These are phyloP conservation scores for Tanaodytes sp. DNA, from an alignment of 2,888 invertebrate genomes.

Conservation along the genomic window DNA sequence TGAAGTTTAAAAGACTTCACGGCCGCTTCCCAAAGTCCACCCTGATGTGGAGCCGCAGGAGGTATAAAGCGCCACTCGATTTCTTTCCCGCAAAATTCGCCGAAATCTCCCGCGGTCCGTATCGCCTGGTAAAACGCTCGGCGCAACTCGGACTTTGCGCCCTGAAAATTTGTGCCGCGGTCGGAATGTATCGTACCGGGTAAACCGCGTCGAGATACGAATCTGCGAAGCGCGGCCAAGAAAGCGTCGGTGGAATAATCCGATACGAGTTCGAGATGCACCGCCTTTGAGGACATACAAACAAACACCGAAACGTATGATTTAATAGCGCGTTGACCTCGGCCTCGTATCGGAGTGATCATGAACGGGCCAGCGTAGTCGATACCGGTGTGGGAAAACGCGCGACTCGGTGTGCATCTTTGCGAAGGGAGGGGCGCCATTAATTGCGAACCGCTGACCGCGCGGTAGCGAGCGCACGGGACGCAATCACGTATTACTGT, in stretches of 20 bases:
- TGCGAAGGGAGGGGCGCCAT: too few relatives aligned
- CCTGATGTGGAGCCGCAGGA: too few relatives aligned
- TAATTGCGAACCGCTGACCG: too few relatives aligned
- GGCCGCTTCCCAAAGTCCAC: too few relatives aligned
- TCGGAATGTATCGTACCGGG: neutral
- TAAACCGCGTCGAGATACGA: neutral
- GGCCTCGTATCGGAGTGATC: neutral
- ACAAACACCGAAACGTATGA: neutral
- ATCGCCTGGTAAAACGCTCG: neutral
- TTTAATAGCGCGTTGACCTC: too few relatives aligned
- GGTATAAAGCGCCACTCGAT: too few relatives aligned
- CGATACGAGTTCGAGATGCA: neutral
- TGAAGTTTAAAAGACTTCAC: too few relatives aligned
- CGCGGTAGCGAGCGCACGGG: too few relatives aligned
- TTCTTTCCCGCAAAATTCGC: neutral
- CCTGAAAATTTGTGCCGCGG: neutral
- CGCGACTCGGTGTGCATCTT: neutral
- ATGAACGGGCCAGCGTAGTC: neutral
- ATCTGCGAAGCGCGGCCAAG: neutral
- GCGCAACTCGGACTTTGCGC: neutral
- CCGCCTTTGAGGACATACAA: neutral
- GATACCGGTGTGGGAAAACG: neutral
- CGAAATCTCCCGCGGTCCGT: too few relatives aligned
- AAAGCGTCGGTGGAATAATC: slow-evolving; percentile 2
- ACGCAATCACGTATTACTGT: neutral